phyloP scores from a whole-genome alignment of 2,113 vertebrate species.

The Tachysurus vachellii region DNA sequence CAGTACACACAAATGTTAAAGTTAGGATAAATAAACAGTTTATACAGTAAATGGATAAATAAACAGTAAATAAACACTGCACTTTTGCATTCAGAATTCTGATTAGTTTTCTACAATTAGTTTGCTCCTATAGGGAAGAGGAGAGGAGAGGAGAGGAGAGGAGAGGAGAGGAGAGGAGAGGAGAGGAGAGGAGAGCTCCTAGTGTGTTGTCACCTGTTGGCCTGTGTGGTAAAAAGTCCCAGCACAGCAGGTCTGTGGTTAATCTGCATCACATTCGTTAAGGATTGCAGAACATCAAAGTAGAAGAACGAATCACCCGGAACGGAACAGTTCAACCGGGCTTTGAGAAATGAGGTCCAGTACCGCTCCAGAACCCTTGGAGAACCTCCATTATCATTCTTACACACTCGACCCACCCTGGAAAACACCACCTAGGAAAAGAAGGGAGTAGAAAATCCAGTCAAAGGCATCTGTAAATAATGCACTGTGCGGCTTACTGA shows the following conservation, averaged over 20 bases:
- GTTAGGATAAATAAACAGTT: too few relatives aligned
- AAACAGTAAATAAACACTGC: too few relatives aligned
- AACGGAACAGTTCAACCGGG: constrained; percentile 89
- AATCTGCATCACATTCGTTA: constrained; percentile 78
- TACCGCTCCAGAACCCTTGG: constrained; percentile 90
- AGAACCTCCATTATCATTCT: constrained; percentile 92
- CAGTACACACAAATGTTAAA: background rate
- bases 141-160: background rate
- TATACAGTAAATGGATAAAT: too few relatives aligned
- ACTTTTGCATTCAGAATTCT: background rate
- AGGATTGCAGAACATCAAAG: constrained; percentile 91
- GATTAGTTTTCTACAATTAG: background rate
- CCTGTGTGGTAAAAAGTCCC: constrained; percentile 89
- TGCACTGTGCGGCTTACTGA: background rate
- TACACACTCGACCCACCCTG: constrained; percentile 89
- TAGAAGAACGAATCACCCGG: constrained; percentile 90
- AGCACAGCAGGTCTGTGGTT: constrained; percentile 82
- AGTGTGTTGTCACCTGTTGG: constrained; percentile 80
- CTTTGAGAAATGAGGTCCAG: constrained; percentile 96
- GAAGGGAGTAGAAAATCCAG: background rate
- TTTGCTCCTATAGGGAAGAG: background rate
- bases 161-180: background rate
- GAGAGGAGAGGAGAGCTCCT: background rate
- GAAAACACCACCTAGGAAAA: constrained; percentile 87
- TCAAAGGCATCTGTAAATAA: background rate